phyloP scores from a whole-genome alignment of 2,797 vertebrate genomes.

The Macroramphosus scolopax region DNA sequence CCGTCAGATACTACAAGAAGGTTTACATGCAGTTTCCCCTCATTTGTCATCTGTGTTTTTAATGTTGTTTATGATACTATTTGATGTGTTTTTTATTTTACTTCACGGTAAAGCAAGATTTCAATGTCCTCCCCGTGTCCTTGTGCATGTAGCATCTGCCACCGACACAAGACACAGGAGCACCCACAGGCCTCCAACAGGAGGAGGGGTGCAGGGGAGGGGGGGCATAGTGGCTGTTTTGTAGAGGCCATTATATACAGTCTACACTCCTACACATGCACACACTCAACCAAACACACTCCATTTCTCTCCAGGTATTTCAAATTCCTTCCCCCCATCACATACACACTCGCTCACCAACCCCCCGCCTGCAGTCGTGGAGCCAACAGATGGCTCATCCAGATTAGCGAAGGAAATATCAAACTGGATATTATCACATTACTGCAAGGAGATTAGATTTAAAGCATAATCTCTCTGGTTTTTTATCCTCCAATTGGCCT shows the following conservation, averaged over 20 bases:
- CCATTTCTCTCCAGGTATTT: slow-evolving; percentile 34
- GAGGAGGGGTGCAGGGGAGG: slow-evolving; percentile 18
- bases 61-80: neutral
- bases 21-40: neutral
- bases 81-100: neutral
- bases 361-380: slow-evolving; percentile 17
- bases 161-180: slow-evolving; percentile 12
- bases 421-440: slow-evolving; percentile 70
- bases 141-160: slow-evolving; percentile 53
- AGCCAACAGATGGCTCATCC: slow-evolving; percentile 72
- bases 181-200: slow-evolving; percentile 6
- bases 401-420: slow-evolving; percentile 74
- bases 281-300: slow-evolving; percentile 17
- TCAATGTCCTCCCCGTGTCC: slow-evolving; percentile 35
- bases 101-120: slow-evolving; percentile 5
- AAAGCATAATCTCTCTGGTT: slow-evolving; percentile 61
- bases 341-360: slow-evolving; percentile 24
- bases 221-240: slow-evolving; percentile 1
- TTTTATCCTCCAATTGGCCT: slow-evolving; percentile 52
- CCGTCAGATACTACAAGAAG: neutral
- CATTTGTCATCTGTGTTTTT: neutral
- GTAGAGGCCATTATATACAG: slow-evolving; percentile 11
- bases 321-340: slow-evolving; percentile 29
- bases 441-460: slow-evolving; percentile 65
- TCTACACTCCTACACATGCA: slow-evolving; percentile 1